Percentiles rank a stretch among this genome's conserved stretches.
Conservation (phyloP, 2,888 invertebrate genomes). For the Crematogaster levior region DNA sequence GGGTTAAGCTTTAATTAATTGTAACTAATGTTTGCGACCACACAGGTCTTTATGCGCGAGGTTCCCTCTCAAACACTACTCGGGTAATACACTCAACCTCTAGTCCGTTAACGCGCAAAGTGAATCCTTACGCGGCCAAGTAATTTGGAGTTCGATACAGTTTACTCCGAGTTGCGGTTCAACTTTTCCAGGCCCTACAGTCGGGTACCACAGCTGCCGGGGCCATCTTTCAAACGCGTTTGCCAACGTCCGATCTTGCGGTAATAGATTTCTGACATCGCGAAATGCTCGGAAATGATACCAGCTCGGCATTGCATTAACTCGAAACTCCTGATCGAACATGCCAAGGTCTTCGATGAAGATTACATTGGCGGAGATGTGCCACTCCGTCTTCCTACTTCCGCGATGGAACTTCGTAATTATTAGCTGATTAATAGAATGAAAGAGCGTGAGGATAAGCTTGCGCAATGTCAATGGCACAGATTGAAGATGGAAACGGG, state of each 20-base stretch:
- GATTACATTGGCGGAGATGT: background rate
- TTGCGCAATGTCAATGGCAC: background rate
- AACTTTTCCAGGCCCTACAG: slow-evolving; percentile 30
- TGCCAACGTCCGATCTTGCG: slow-evolving; percentile 4
- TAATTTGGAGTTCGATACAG: slow-evolving; percentile 45
- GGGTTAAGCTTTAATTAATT: slow-evolving; percentile 35
- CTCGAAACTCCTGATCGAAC: slow-evolving; percentile 6
- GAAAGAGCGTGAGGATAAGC: background rate
- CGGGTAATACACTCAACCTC: slow-evolving; percentile 24
- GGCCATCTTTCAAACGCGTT: slow-evolving; percentile 30
- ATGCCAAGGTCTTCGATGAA: background rate
- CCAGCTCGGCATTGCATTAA: background rate
- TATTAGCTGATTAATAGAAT: slow-evolving; percentile 2
- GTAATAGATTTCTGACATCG: slow-evolving; percentile 14
- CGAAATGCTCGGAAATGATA: slow-evolving; percentile 16
- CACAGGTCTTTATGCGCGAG: slow-evolving; percentile 10
- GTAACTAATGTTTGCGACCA: slow-evolving; percentile 12
- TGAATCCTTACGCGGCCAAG: slow-evolving; percentile 36
- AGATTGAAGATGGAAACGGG: background rate
- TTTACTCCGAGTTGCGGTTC: slow-evolving; percentile 23
- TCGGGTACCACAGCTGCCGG: background rate
- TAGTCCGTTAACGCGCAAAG: slow-evolving; percentile 25
- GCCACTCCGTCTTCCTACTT: background rate
- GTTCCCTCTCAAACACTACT: background rate
- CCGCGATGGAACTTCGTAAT: background rate